phyloP scores from a whole-genome alignment of 2,888 invertebrate genomes.

The Aphodius granarius region DNA sequence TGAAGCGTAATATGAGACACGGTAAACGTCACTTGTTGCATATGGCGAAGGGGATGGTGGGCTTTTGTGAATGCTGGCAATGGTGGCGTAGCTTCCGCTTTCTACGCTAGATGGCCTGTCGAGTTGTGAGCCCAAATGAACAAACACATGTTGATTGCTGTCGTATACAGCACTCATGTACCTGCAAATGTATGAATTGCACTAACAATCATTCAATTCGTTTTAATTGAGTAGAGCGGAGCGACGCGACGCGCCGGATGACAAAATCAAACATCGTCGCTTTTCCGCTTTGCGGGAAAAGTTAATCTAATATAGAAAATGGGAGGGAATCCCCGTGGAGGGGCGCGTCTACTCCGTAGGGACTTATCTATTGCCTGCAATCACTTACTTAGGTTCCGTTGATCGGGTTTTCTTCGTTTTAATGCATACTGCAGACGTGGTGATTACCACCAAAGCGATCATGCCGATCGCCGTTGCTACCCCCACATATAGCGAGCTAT shows the following conservation, averaged over 20 bases:
- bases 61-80: conserved; percentile 78
- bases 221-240: background rate
- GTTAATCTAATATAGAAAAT: background rate
- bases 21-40: conserved; percentile 63
- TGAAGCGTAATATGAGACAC: conserved; percentile 78
- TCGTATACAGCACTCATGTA: conserved; percentile 77
- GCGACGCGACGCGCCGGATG: no score
- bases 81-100: conserved; percentile 81
- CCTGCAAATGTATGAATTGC: conserved; percentile 49
- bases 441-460: conserved; percentile 66
- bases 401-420: conserved; percentile 68
- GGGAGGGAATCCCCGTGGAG: background rate
- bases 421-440: conserved; percentile 68
- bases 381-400: conserved; percentile 69
- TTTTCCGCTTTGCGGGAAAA: background rate
- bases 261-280: background rate
- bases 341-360: background rate
- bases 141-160: conserved; percentile 76
- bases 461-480: conserved; percentile 81
- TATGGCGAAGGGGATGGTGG: conserved; percentile 73
- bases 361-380: conserved; percentile 5
- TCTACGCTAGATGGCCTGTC: conserved; percentile 73
- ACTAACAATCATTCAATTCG: background rate
- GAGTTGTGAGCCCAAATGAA: conserved; percentile 68
- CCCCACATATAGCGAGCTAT: conserved; percentile 75